Percentiles rank a stretch among this genome's conserved stretches.
Evolutionary conservation across 2,113 vertebrate genomes (phyloP).

Genomic region (Rhinopithecus roxellana): DNA sequence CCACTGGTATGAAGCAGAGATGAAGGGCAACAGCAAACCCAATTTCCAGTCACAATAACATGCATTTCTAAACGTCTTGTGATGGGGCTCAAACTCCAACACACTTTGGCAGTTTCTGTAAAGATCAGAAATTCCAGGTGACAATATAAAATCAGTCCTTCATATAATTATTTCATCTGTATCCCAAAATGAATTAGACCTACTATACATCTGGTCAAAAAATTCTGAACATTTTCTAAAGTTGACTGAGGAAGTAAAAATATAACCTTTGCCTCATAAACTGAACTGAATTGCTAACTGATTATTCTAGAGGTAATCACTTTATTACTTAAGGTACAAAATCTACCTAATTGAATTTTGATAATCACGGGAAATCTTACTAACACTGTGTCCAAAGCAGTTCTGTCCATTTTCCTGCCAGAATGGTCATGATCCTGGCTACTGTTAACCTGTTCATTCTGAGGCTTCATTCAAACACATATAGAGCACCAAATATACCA

Average conservation of each 20-base stretch:
- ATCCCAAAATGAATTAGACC: neutral
- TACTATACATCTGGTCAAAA: neutral
- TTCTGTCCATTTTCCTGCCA: neutral
- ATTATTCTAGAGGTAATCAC: neutral
- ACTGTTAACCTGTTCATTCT: neutral
- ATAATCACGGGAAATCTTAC: neutral
- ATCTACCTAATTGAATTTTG: neutral
- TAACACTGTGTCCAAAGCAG: neutral
- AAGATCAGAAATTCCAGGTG: neutral
- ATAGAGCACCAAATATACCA: neutral
- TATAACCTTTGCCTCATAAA: neutral
- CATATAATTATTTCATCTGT: neutral
- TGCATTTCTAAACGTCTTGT: neutral
- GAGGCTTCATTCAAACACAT: neutral
- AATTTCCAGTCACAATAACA: neutral
- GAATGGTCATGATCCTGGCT: neutral
- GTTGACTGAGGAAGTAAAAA: neutral
- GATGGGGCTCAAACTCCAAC: neutral
- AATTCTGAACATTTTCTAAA: conserved; percentile 21
- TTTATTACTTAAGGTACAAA: neutral
- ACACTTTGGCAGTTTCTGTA: neutral
- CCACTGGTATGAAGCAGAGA: neutral
- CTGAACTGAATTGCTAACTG: neutral
- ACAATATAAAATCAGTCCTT: neutral
- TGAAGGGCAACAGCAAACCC: neutral